phyloP scores from a whole-genome alignment of 2,113 vertebrate genomes.

The Charina bottae region DNA sequence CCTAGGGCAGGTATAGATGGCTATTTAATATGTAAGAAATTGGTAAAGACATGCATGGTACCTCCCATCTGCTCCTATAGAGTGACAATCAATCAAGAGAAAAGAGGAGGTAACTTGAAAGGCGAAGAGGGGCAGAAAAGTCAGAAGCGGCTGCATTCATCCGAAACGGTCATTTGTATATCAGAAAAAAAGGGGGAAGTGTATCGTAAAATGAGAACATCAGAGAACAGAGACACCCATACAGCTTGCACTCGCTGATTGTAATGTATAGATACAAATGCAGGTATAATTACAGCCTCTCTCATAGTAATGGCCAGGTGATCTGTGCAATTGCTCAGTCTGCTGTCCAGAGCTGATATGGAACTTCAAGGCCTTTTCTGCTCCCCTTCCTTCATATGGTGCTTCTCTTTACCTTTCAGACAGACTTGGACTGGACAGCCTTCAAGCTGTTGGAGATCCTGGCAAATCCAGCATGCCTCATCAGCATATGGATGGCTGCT shows the following conservation, averaged over 20 bases:
- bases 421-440: not conserved
- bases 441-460: no score
- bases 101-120: not conserved
- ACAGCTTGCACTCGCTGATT: not conserved
- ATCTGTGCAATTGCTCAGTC: not conserved
- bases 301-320: not conserved
- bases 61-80: not conserved
- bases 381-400: not conserved
- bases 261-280: not conserved
- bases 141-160: not conserved
- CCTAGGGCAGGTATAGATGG: not conserved
- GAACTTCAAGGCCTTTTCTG: not conserved
- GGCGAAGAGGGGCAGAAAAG: not conserved
- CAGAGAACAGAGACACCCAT: not conserved
- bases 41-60: not conserved
- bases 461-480: no score
- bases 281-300: not conserved
- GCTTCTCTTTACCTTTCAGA: not conserved
- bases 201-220: not conserved
- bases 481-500: no score
- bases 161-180: not conserved
- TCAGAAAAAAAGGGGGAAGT: not conserved
- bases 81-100: no score
- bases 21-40: not conserved
- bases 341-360: not conserved